phyloP scores from a whole-genome alignment of 2,888 invertebrate species.

The Monoplex corrugatus region DNA sequence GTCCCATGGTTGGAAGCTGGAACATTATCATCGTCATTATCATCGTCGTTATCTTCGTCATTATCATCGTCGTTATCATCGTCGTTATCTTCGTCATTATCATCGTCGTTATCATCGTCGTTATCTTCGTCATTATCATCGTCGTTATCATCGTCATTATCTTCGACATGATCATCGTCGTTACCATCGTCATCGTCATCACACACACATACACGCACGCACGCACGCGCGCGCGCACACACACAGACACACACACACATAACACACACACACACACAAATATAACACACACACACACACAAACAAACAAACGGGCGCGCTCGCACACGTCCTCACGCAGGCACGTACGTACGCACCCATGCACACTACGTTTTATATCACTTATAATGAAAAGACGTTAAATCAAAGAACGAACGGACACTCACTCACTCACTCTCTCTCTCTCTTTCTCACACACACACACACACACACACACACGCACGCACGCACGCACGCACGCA shows the following conservation, averaged over 20 bases:
- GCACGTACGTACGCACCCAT: neutral
- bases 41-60: neutral
- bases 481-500: neutral
- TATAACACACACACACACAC: neutral
- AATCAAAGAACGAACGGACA: too few species aligned
- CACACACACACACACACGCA: neutral
- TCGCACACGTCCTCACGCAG: neutral
- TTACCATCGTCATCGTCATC: too few species aligned
- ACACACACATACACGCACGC: neutral
- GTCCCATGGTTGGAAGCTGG: conserved; percentile 65
- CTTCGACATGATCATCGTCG: too few species aligned
- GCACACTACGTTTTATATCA: too few species aligned
- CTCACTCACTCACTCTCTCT: too few species aligned
- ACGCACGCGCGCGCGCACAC: neutral
- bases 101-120: too few species aligned
- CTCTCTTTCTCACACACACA: too few species aligned
- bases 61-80: neutral
- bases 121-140: too few species aligned
- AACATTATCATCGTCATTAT: neutral
- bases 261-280: too few species aligned
- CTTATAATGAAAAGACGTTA: too few species aligned
- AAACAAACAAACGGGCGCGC: neutral
- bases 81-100: too few species aligned
- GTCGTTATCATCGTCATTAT: too few species aligned
- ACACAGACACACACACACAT: neutral